Evolutionary conservation across 2,797 vertebrate species (phyloP).

Genomic region (Clarias fuscus): DNA sequence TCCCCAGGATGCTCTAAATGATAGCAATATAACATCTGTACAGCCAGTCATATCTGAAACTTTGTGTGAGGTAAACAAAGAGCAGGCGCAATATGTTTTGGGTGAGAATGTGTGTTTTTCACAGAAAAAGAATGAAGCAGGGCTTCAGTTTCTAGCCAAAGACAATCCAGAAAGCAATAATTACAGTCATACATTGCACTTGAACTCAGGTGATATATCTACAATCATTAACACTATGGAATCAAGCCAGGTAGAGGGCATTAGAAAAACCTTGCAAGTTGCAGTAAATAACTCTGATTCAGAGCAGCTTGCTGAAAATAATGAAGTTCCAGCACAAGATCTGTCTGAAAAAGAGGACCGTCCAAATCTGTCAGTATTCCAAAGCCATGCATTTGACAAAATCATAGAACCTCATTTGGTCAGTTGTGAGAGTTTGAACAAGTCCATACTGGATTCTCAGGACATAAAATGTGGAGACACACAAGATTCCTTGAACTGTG

Average conservation of each 20-base stretch:
- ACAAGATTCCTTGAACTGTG: not conserved
- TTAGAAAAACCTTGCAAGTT: constrained; percentile 25
- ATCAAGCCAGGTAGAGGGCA: constrained; percentile 13
- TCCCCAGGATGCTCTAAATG: constrained; percentile 57
- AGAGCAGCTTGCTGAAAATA: constrained; percentile 20
- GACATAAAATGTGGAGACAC: not conserved
- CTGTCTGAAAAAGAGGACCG: not conserved
- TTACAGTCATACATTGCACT: constrained; percentile 21
- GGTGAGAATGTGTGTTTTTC: constrained; percentile 9
- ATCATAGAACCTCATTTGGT: not conserved
- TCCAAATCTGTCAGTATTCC: constrained; percentile 34
- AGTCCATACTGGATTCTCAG: constrained; percentile 18
- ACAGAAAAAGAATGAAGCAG: constrained; percentile 63
- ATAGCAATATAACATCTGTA: constrained; percentile 53
- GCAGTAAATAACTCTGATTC: constrained; percentile 15
- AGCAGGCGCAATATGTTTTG: constrained; percentile 43
- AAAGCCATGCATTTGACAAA: constrained; percentile 28
- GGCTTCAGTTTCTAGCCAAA: constrained; percentile 70
- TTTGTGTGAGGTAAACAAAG: constrained; percentile 59
- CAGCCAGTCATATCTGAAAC: constrained; percentile 52
- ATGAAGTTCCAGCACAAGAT: constrained; percentile 23
- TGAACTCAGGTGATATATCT: constrained; percentile 31
- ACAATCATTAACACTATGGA: constrained; percentile 19
- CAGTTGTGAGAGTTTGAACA: not conserved
- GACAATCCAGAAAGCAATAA: constrained; percentile 55